These are phyloP conservation scores for Varecia variegata DNA, from an alignment of 2,797 vertebrate species.

Conservation along the genomic window DNA sequence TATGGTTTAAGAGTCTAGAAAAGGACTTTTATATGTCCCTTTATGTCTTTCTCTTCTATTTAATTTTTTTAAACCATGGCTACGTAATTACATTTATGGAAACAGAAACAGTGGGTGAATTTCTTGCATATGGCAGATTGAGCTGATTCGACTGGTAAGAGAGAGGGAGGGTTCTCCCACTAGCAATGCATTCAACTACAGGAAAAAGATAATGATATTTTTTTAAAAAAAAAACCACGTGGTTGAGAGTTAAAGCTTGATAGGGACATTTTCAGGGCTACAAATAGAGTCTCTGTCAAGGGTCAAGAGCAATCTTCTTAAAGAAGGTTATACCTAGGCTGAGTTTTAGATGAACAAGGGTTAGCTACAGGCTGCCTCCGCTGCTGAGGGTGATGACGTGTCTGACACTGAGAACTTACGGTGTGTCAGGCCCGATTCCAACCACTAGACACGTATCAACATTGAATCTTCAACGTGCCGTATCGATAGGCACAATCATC, in stretches of 20 bases:
- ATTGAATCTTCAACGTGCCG: not conserved
- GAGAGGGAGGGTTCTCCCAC: not conserved
- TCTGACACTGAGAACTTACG: not conserved
- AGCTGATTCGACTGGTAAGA: not conserved
- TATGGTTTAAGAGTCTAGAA: not conserved
- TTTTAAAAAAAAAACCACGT: not conserved
- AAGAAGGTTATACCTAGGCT: not conserved
- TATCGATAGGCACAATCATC: accelerated
- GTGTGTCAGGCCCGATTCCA: not conserved
- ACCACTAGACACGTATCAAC: not conserved
- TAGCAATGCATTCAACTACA: no score
- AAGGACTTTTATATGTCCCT: not conserved
- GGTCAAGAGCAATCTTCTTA: not conserved
- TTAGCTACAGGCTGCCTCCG: not conserved
- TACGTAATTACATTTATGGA: not conserved
- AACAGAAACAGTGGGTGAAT: not conserved
- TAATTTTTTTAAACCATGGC: not conserved
- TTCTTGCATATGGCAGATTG: not conserved
- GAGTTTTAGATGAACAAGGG: not conserved
- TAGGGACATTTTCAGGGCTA: not conserved
- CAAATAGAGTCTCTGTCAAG: not conserved
- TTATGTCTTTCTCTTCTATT: not conserved
- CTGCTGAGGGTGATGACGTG: no score
- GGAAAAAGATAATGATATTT: not conserved
- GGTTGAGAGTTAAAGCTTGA: not conserved